Conservation (phyloP, 1,140 invertebrate genomes). For the Tenebrio molitor region DNA sequence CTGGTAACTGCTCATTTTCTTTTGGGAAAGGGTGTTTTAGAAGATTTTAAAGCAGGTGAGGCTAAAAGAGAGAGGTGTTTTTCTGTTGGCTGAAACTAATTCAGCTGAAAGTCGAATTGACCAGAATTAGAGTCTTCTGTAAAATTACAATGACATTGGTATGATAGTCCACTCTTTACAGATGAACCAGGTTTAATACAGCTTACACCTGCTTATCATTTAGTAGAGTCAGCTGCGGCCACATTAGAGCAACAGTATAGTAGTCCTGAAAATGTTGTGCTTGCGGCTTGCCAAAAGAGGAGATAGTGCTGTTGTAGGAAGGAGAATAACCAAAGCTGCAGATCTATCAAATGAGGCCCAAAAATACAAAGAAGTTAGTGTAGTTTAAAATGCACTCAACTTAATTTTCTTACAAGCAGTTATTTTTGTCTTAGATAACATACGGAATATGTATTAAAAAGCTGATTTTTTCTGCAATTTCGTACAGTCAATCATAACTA, state of each 20-base stretch:
- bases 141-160: slow-evolving; percentile 77
- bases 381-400: too few relatives aligned
- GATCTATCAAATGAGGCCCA: slow-evolving; percentile 76
- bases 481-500: too few relatives aligned
- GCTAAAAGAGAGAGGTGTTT: slow-evolving; percentile 72
- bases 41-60: slow-evolving; percentile 76
- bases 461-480: too few relatives aligned
- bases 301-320: slow-evolving; percentile 94
- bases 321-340: slow-evolving; percentile 84
- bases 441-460: too few relatives aligned
- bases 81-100: slow-evolving; percentile 91
- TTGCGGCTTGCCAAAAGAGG: slow-evolving; percentile 84
- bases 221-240: slow-evolving; percentile 73
- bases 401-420: too few relatives aligned
- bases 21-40: slow-evolving; percentile 85
- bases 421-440: too few relatives aligned
- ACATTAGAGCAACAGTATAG: slow-evolving; percentile 79
- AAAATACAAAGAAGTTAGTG: slow-evolving; percentile 80
- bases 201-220: slow-evolving; percentile 89
- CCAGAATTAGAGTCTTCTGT: slow-evolving; percentile 80
- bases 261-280: slow-evolving; percentile 84
- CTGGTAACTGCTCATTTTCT: slow-evolving; percentile 91
- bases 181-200: slow-evolving; percentile 82
- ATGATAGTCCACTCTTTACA: slow-evolving; percentile 80
- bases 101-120: slow-evolving; percentile 83